Percentiles rank a stretch among this genome's conserved stretches.
Evolutionary conservation across 2,113 vertebrate species (phyloP).

Genomic region (Sterrhoptilus dennistouni): DNA sequence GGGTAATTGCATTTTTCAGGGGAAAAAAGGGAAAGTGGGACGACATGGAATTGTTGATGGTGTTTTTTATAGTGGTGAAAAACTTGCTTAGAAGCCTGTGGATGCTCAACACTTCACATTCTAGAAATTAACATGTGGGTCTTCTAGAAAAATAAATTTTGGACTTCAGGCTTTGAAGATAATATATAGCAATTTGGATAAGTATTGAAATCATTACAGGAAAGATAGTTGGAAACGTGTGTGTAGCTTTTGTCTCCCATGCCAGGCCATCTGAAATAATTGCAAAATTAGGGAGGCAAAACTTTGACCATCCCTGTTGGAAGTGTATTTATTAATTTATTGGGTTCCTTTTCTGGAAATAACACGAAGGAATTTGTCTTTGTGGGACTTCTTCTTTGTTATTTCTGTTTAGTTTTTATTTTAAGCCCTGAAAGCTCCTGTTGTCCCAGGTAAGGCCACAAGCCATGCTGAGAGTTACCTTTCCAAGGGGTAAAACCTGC

Average conservation of each 20-base stretch:
- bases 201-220: background rate
- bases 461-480: background rate
- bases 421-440: background rate
- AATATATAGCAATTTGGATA: background rate
- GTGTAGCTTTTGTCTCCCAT: background rate
- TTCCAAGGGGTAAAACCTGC: background rate
- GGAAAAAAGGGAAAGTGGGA: background rate
- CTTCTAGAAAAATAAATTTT: background rate
- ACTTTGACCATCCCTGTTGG: background rate
- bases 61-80: background rate
- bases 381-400: background rate
- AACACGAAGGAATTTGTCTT: background rate
- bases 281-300: background rate
- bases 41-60: background rate
- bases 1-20: background rate
- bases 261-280: background rate
- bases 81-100: background rate
- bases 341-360: background rate
- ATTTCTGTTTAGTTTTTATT: background rate
- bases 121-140: background rate
- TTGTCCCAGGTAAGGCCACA: background rate
- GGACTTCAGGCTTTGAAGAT: background rate
- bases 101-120: background rate
- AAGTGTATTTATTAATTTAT: background rate
- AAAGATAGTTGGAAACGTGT: background rate